Evolutionary conservation across 2,888 invertebrate species (phyloP).

Genomic region (Spodoptera picta): DNA sequence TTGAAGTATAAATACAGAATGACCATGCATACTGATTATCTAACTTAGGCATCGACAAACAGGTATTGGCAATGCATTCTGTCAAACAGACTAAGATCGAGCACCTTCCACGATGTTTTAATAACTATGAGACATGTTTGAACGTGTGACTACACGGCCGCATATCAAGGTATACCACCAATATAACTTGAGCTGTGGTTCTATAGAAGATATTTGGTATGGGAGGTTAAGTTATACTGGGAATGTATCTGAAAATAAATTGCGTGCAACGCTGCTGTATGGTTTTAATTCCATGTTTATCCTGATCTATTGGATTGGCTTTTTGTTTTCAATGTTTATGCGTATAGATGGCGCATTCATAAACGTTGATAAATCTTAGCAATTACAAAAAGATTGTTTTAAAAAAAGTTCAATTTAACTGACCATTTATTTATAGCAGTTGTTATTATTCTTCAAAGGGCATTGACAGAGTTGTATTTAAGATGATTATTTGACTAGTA

Average conservation of each 20-base stretch:
- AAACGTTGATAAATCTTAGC: no score
- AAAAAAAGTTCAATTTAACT: no score
- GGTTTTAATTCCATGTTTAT: background rate
- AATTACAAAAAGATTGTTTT: no score
- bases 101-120: conserved; percentile 48
- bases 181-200: no score
- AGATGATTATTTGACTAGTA: no score
- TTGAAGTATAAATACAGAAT: conserved; percentile 37
- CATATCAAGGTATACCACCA: no score
- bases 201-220: no score
- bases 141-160: conserved; percentile 34
- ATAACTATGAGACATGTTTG: conserved; percentile 55
- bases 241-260: background rate
- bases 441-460: no score
- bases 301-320: background rate
- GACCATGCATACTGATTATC: conserved; percentile 45
- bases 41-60: conserved; percentile 35
- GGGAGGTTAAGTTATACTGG: no score
- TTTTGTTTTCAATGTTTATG: background rate
- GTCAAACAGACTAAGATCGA: conserved; percentile 70
- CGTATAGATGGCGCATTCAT: background rate
- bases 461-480: no score
- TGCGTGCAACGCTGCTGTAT: background rate
- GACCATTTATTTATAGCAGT: no score
- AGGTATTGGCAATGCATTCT: conserved; percentile 44